Conservation (phyloP, 2,888 invertebrate genomes). For the Trypoxylon attenuatum region DNA sequence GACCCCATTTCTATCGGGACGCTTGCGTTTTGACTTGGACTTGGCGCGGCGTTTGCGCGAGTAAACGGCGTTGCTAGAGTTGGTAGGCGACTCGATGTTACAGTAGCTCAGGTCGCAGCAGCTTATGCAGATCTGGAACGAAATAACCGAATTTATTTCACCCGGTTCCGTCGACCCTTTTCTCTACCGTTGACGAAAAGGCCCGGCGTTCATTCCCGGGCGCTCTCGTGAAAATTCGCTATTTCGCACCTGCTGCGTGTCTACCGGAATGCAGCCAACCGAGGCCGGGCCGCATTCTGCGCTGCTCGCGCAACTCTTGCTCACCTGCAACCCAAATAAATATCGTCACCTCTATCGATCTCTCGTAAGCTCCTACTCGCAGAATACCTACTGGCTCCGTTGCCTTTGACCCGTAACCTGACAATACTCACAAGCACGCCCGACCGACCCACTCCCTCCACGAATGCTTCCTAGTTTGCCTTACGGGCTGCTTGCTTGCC, state of each 20-base stretch:
- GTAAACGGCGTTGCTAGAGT: slow-evolving; percentile 77
- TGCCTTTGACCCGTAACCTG: too few relatives aligned
- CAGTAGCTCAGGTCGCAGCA: slow-evolving; percentile 81
- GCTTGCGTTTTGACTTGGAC: slow-evolving; percentile 63
- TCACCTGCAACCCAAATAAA: slow-evolving; percentile 72
- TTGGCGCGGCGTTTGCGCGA: slow-evolving; percentile 67
- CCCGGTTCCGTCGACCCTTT: slow-evolving; percentile 22
- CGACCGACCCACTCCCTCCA: neutral
- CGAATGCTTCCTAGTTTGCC: neutral
- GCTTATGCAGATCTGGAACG: slow-evolving; percentile 79
- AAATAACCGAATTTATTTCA: slow-evolving; percentile 69
- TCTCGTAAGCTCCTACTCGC: neutral
- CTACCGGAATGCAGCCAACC: slow-evolving; percentile 79
- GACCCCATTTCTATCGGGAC: slow-evolving; percentile 55
- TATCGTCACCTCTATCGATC: neutral
- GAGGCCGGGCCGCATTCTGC: slow-evolving; percentile 78
- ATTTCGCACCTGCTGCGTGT: slow-evolving; percentile 78
- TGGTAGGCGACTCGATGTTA: slow-evolving; percentile 79
- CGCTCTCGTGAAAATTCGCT: slow-evolving; percentile 60
- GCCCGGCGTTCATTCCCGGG: neutral
- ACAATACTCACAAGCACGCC: too few relatives aligned
- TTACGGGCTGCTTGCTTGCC: neutral
- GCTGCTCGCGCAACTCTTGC: slow-evolving; percentile 80
- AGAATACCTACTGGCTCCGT: neutral
- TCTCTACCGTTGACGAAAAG: neutral